phyloP scores from a whole-genome alignment of 2,888 invertebrate species.

The Ethmia dodecea region DNA sequence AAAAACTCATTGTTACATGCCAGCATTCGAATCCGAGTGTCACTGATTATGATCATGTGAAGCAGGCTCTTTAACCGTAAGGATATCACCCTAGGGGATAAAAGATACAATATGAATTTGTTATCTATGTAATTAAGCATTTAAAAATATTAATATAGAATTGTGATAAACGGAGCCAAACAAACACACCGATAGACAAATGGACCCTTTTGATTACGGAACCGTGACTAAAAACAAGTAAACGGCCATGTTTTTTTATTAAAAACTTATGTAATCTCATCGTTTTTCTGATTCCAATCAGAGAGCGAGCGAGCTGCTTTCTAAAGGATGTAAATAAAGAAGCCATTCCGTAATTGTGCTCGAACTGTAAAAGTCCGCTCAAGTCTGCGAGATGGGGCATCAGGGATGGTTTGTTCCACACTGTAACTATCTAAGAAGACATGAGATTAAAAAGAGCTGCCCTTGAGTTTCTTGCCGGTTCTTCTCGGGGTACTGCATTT shows the following conservation, averaged over 20 bases:
- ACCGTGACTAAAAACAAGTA: background rate
- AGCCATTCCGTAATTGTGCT: constrained; percentile 42
- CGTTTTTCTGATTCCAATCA: background rate
- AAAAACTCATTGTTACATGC: too few relatives aligned
- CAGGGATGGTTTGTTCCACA: constrained; percentile 19
- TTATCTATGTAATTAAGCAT: too few relatives aligned
- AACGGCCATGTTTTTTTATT: background rate
- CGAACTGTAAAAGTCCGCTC: constrained; percentile 35
- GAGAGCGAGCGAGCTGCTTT: too few relatives aligned
- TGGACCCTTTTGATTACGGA: too few relatives aligned
- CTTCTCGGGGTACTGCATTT: too few relatives aligned
- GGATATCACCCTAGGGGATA: too few relatives aligned
- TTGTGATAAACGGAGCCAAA: background rate
- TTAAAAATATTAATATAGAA: background rate
- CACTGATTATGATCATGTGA: too few relatives aligned
- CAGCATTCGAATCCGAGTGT: too few relatives aligned
- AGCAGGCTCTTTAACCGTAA: too few relatives aligned
- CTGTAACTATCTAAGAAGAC: too few relatives aligned
- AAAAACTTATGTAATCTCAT: background rate
- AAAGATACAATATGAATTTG: too few relatives aligned
- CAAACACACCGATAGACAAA: background rate
- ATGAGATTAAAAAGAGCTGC: too few relatives aligned
- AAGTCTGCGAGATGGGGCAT: constrained; percentile 16
- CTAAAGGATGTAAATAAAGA: constrained; percentile 25
- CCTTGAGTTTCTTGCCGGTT: background rate